These are phyloP conservation scores for Microtus montanus DNA, from an alignment of 2,113 vertebrate species.

Conservation along the genomic window DNA sequence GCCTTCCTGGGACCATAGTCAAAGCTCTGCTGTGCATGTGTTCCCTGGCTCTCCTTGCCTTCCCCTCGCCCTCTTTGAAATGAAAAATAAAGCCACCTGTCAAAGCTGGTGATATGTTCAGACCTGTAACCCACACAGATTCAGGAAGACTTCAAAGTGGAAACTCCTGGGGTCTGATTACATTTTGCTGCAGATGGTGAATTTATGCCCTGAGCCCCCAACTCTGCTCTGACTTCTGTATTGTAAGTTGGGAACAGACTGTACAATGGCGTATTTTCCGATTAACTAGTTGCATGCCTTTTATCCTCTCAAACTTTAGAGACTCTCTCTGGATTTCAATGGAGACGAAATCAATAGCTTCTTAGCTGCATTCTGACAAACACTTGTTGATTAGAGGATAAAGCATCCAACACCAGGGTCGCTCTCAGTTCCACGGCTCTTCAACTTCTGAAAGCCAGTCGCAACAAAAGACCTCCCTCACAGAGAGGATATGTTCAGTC, in stretches of 20 bases:
- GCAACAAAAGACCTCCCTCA: neutral
- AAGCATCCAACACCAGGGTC: neutral
- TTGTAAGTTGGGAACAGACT: conserved; percentile 72
- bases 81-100: conserved; percentile 78
- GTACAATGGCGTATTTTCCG: conserved; percentile 57
- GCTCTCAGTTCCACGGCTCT: neutral
- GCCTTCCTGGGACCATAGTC: conserved; percentile 5
- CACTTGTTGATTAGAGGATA: neutral
- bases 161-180: conserved; percentile 84
- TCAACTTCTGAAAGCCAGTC: neutral
- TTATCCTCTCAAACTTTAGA: conserved; percentile 59
- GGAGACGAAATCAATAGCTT: conserved; percentile 21
- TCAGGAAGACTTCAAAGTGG: conserved; percentile 85
- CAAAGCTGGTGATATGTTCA: conserved; percentile 78
- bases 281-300: conserved; percentile 68
- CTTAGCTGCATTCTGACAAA: neutral
- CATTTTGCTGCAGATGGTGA: conserved; percentile 80
- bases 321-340: conserved; percentile 14
- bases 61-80: conserved; percentile 72
- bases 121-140: conserved; percentile 81
- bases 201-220: conserved; percentile 82
- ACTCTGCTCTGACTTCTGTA: conserved; percentile 79
- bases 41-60: conserved; percentile 67
- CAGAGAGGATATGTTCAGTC: neutral
- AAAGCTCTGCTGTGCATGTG: conserved; percentile 57